A percentile compares a stretch with the other conserved stretches of the same genome.
These are phyloP conservation scores for Poeciliopsis presidionis DNA, from an alignment of 2,797 vertebrate genomes.

Conservation along the genomic window DNA sequence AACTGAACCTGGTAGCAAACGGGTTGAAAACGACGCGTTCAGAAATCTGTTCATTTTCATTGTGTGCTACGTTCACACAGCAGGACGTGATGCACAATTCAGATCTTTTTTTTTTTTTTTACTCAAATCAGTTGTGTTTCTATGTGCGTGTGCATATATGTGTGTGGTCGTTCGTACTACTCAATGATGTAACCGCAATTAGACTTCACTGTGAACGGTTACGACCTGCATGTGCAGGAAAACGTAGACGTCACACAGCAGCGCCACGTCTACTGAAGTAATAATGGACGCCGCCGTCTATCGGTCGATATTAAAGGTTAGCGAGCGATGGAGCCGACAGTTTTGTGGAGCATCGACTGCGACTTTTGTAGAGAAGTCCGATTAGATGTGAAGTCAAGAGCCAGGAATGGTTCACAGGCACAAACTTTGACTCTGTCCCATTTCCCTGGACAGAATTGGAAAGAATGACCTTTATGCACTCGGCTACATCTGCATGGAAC, in stretches of 20 bases:
- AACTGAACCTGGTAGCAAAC: not conserved
- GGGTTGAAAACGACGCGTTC: not conserved
- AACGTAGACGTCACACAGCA: too few species aligned
- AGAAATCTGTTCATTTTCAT: not conserved
- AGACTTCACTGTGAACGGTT: not conserved
- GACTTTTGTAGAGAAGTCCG: not conserved
- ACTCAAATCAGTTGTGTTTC: too few species aligned
- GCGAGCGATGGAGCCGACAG: not conserved
- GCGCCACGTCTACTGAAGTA: not conserved
- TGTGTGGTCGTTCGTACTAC: not conserved
- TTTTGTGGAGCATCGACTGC: not conserved
- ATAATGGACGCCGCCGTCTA: not conserved
- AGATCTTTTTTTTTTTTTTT: not conserved
- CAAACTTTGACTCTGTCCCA: too few species aligned
- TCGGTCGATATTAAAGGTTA: not conserved
- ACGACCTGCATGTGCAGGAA: not conserved
- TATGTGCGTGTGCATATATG: too few species aligned
- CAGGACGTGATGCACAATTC: not conserved
- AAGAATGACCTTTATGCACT: too few species aligned
- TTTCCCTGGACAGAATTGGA: too few species aligned
- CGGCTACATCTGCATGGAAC: too few species aligned
- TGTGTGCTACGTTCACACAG: not conserved
- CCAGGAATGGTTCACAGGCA: not conserved
- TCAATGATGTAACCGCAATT: not conserved
- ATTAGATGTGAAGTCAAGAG: not conserved